phyloP scores from a whole-genome alignment of 2,888 invertebrate genomes.

The Cheilosia soror region DNA sequence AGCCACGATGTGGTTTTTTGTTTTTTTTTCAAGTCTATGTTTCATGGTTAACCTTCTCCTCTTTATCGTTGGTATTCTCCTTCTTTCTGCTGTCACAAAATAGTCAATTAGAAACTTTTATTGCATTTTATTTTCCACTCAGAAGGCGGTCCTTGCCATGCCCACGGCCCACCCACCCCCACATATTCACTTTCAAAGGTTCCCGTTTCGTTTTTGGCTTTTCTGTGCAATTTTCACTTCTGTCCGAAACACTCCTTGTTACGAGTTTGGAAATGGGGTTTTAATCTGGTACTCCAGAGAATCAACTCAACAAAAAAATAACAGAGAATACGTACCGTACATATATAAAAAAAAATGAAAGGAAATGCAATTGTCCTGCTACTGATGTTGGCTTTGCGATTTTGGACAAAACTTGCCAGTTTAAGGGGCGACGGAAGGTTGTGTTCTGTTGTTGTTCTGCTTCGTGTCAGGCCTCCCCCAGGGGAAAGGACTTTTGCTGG shows the following conservation, averaged over 20 bases:
- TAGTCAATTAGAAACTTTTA: conserved; percentile 75
- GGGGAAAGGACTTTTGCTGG: not conserved
- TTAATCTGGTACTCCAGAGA: conserved; percentile 40
- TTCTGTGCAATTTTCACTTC: conserved; percentile 68
- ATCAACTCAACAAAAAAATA: conserved; percentile 8
- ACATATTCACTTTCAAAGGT: conserved; percentile 38
- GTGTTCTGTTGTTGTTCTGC: conserved; percentile 23
- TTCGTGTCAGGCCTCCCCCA: conserved; percentile 20
- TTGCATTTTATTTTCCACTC: conserved; percentile 68
- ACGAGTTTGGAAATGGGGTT: conserved; percentile 49
- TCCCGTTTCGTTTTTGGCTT: conserved; percentile 20
- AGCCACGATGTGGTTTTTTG: conserved; percentile 42
- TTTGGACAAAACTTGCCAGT: conserved; percentile 34
- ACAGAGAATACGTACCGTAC: conserved; percentile 4
- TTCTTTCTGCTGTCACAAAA: conserved; percentile 21
- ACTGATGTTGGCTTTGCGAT: conserved; percentile 49
- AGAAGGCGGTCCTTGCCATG: conserved; percentile 39
- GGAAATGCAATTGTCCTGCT: conserved; percentile 71
- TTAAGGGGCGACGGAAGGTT: conserved; percentile 26
- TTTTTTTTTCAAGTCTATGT: conserved; percentile 23
- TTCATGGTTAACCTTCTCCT: conserved; percentile 61
- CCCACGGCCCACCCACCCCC: not conserved
- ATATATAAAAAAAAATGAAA: not conserved
- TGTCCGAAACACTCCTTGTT: conserved; percentile 68
- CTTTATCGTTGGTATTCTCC: conserved; percentile 34